Conservation (phyloP, 2,888 invertebrate genomes). For the Ischnus inquisitorius region DNA sequence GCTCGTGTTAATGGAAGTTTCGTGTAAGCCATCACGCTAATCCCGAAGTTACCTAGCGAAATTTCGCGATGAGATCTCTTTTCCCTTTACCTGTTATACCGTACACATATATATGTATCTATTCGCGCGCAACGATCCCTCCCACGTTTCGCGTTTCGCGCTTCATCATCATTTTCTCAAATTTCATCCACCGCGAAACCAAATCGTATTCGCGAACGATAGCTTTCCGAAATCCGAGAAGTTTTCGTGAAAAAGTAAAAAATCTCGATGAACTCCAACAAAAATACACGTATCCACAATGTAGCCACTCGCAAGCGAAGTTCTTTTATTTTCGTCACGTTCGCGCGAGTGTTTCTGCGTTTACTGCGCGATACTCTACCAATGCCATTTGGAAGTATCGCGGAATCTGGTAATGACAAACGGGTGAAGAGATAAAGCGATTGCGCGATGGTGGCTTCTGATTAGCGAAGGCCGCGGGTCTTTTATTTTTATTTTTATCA, state of each 20-base stretch:
- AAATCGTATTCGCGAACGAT: not conserved
- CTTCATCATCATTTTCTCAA: not conserved
- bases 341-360: not conserved
- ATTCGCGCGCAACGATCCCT: not conserved
- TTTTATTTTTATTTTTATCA: not conserved
- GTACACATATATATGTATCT: too few relatives aligned
- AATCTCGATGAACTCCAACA: not conserved
- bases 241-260: not conserved
- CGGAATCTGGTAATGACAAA: not conserved
- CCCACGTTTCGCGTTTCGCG: not conserved
- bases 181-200: not conserved
- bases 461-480: conserved; percentile 15
- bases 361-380: not conserved
- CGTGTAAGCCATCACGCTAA: conserved; percentile 77
- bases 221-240: not conserved
- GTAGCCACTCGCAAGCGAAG: not conserved
- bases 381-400: not conserved
- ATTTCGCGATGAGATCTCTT: conserved; percentile 39
- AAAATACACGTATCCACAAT: not conserved
- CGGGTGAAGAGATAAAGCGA: conserved; percentile 14
- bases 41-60: conserved; percentile 58
- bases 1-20: conserved; percentile 80
- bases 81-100: not conserved
- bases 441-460: conserved; percentile 27
- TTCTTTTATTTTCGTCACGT: not conserved